Evolutionary conservation across 2,888 invertebrate genomes (phyloP), one percentile per base, ranked within the genome.

Genomic region (Troides oblongomaculatus): DNA sequence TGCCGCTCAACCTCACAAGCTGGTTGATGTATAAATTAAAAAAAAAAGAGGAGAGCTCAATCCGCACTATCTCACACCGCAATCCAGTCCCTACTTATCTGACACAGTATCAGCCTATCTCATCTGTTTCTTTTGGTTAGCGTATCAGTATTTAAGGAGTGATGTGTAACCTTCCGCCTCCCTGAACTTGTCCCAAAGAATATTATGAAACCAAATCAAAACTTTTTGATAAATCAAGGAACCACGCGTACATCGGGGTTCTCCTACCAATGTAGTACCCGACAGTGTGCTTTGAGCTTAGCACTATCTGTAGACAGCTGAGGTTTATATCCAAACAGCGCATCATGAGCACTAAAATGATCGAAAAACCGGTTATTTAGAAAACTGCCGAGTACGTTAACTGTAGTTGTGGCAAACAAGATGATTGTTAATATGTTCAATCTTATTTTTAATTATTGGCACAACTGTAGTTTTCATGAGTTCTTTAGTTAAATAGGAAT

Each of bases 51-150:
- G 59, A 23, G 25, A 59, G 12, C 59, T 60, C n/a, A n/a, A 36
- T n/a, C 18, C 36, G 0, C 36, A 30, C 59, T 36, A 39, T 39
- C 60, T 60, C 36, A 36, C 30, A 18, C 30, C n/a, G 36, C 60
- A 60, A 1, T 36, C 36, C 36, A 60, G 36, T 18, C 60, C 8
- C 39, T 60, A 60, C 36, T 60, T 39, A 36, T n/a, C 60, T 18
- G 60, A 36, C n/a, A 60, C 18, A 6, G 18, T n/a, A 18, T 1
- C 60, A 10, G 60, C 36, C 36, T n/a, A 60, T n/a, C 60, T 18
- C 60, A 60, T 10, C 5, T 39, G 36, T n/a, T 60, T 60, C 30
- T 60, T 60, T n/a, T 60, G 60, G 60, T 60, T 60, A 18, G 36
- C 25, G n/a, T 60, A 60, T 18, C 36, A 36, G 25, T 17, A 25